A percentile compares a stretch with the other conserved stretches of the same genome.
phyloP scores from a whole-genome alignment of 2,113 vertebrate species.

The Chaetura pelagica region DNA sequence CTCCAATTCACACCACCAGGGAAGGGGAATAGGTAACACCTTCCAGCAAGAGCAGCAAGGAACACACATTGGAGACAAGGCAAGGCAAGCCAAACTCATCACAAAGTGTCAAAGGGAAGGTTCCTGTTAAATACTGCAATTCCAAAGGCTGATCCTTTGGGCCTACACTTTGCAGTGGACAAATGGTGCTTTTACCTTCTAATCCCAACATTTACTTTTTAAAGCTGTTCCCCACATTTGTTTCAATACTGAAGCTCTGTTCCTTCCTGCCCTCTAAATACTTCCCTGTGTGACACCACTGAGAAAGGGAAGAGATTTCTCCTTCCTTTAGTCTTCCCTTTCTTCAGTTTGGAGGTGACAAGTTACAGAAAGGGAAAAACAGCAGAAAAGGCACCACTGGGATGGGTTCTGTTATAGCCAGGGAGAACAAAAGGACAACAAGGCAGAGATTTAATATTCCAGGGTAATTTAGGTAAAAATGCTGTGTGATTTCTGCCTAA shows the following conservation, averaged over 20 bases:
- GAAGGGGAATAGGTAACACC: background rate
- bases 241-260: background rate
- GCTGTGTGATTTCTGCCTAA: background rate
- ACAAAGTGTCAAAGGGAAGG: background rate
- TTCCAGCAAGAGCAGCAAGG: background rate
- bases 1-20: background rate
- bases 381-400: background rate
- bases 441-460: background rate
- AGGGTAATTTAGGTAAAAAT: background rate
- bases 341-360: background rate
- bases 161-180: background rate
- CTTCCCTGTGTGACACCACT: background rate
- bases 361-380: background rate
- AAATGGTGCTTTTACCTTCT: background rate
- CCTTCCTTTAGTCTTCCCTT: fast-evolving
- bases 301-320: background rate
- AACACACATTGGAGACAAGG: fast-evolving
- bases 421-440: background rate
- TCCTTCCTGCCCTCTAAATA: background rate
- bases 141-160: background rate
- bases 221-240: too few species aligned
- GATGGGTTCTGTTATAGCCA: fast-evolving
- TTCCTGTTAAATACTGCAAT: background rate
- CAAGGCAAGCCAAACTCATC: background rate
- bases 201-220: background rate